phyloP scores from a whole-genome alignment of 2,113 vertebrate genomes.

The Callipepla californica region DNA sequence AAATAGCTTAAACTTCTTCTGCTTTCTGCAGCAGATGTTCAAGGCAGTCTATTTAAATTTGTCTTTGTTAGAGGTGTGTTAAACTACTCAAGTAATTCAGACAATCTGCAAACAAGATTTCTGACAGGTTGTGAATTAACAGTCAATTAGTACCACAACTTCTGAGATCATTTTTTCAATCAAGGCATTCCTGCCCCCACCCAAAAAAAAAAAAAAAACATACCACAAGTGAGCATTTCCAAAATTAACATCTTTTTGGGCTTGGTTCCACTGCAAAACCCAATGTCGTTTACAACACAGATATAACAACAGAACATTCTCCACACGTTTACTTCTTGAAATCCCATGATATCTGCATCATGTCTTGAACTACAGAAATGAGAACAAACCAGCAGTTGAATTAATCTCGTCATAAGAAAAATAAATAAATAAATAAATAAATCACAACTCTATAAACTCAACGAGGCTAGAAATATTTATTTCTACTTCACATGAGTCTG shows the following conservation, averaged over 20 bases:
- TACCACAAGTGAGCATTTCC: neutral
- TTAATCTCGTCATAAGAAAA: neutral
- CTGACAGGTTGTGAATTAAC: constrained; percentile 69
- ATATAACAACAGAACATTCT: constrained; percentile 14
- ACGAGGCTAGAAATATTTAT: neutral
- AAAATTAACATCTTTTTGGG: constrained; percentile 54
- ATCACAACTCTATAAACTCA: neutral
- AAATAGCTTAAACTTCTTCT: constrained; percentile 4
- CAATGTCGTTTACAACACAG: neutral
- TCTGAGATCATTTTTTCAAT: constrained; percentile 53
- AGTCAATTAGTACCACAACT: constrained; percentile 57
- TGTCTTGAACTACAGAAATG: neutral
- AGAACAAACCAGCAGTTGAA: neutral
- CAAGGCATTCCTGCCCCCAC: neutral
- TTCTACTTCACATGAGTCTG: neutral
- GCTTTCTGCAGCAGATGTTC: constrained; percentile 58
- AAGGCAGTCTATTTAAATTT: constrained; percentile 51
- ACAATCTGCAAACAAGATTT: constrained; percentile 71
- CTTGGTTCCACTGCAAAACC: constrained; percentile 25
- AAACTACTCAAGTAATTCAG: constrained; percentile 65
- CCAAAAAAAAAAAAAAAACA: neutral
- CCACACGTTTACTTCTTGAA: neutral
- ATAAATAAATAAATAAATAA: neutral
- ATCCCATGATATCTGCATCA: neutral
- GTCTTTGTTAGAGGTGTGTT: constrained; percentile 64